These are phyloP conservation scores for Coelopa frigida DNA, from an alignment of 1,140 invertebrate genomes.

Conservation along the genomic window DNA sequence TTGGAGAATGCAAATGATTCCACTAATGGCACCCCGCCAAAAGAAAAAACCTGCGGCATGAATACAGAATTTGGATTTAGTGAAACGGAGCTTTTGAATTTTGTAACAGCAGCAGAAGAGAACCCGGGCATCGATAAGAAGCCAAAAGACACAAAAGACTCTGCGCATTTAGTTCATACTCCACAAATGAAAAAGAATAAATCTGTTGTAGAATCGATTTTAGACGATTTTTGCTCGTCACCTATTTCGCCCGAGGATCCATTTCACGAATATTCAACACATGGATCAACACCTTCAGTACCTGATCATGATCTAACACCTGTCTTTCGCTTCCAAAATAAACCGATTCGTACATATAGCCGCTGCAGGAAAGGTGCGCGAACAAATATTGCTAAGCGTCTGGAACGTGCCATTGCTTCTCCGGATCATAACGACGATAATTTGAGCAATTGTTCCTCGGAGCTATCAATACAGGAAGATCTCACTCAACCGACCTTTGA, in stretches of 20 bases:
- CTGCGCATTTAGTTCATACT: too few species aligned
- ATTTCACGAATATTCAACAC: neutral
- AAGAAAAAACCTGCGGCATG: too few species aligned
- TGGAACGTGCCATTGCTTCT: neutral
- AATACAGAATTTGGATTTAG: too few species aligned
- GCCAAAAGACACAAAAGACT: too few species aligned
- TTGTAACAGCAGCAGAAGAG: too few species aligned
- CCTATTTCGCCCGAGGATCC: neutral
- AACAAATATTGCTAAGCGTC: constrained; percentile 4
- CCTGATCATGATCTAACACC: constrained; percentile 3
- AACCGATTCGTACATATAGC: constrained; percentile 9
- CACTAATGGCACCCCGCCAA: too few species aligned
- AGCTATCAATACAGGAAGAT: constrained; percentile 12
- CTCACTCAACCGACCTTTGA: too few species aligned
- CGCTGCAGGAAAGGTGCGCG: neutral
- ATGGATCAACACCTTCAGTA: too few species aligned
- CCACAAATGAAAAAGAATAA: neutral
- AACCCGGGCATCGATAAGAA: too few species aligned
- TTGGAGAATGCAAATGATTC: too few species aligned
- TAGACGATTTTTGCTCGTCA: constrained; percentile 14
- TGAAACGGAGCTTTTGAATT: too few species aligned
- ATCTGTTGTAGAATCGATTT: constrained; percentile 12
- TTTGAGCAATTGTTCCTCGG: constrained; percentile 8
- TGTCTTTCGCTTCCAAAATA: neutral
- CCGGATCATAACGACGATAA: constrained; percentile 1